A percentile compares a stretch with the other conserved stretches of the same genome.
These are phyloP conservation scores for Epizoanthus ramosus DNA, from an alignment of 92 coral and sea anemone genomes.

Conservation along the genomic window DNA sequence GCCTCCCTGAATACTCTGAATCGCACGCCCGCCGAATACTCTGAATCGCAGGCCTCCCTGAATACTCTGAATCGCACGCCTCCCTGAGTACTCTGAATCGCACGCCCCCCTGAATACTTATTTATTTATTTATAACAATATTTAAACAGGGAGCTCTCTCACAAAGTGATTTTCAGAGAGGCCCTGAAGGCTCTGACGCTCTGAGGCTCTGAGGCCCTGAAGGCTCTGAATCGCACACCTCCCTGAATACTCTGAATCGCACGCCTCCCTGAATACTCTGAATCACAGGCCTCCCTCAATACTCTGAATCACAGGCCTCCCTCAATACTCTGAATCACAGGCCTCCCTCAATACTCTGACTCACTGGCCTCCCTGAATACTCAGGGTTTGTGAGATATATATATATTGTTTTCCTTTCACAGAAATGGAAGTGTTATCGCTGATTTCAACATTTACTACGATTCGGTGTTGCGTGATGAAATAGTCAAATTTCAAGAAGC, in stretches of 20 bases:
- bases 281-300: background rate
- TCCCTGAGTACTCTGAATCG: background rate
- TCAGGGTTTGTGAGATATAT: background rate
- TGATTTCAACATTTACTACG: slow-evolving; percentile 2
- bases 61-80: background rate
- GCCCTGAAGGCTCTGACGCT: no score
- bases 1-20: no score
- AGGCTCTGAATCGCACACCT: no score
- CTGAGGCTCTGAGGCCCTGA: no score
- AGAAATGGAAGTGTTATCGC: background rate
- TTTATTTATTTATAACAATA: no score
- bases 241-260: no score
- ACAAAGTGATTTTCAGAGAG: no score
- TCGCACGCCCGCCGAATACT: no score
- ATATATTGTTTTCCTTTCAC: background rate
- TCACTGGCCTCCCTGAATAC: background rate
- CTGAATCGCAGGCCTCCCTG: background rate
- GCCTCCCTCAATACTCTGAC: background rate
- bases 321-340: background rate
- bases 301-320: background rate
- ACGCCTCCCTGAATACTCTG: no score
- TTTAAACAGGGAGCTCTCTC: no score
- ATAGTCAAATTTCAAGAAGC: background rate
- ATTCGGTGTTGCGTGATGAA: slow-evolving; percentile 7
- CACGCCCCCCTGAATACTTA: background rate